Percentiles rank a stretch among this genome's conserved stretches.
Evolutionary conservation across 2,113 vertebrate species (phyloP).

Genomic region (Eira barbara): DNA sequence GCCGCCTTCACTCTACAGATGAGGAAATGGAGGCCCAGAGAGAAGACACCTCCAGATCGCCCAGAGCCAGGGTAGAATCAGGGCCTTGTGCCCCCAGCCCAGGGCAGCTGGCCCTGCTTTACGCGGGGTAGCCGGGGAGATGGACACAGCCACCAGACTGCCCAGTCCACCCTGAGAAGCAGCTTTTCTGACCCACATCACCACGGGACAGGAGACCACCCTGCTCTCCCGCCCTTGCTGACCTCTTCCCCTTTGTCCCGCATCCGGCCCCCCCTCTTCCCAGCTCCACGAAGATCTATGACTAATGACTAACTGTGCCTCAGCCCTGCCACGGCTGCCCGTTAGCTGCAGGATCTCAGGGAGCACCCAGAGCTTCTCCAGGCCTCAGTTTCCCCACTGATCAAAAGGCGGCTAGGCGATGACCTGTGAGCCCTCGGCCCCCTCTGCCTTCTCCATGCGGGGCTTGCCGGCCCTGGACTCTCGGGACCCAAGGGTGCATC

Average conservation of each 20-base stretch:
- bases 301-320: background rate
- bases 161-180: background rate
- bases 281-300: background rate
- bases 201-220: background rate
- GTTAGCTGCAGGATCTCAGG: background rate
- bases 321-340: fast-evolving
- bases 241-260: background rate
- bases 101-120: no score
- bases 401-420: fast-evolving
- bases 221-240: background rate
- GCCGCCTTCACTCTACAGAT: background rate
- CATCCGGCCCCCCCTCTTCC: fast-evolving
- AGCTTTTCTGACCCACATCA: fast-evolving
- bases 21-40: background rate
- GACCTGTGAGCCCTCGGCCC: fast-evolving
- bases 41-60: background rate
- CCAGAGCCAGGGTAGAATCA: fast-evolving
- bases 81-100: background rate
- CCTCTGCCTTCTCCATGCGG: fast-evolving
- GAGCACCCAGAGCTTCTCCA: background rate
- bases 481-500: fast-evolving
- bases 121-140: fast-evolving
- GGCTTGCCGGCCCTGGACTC: background rate
- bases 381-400: background rate
- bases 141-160: fast-evolving